Conservation (phyloP, 1,140 invertebrate genomes). For the Drosophila sproati region DNA sequence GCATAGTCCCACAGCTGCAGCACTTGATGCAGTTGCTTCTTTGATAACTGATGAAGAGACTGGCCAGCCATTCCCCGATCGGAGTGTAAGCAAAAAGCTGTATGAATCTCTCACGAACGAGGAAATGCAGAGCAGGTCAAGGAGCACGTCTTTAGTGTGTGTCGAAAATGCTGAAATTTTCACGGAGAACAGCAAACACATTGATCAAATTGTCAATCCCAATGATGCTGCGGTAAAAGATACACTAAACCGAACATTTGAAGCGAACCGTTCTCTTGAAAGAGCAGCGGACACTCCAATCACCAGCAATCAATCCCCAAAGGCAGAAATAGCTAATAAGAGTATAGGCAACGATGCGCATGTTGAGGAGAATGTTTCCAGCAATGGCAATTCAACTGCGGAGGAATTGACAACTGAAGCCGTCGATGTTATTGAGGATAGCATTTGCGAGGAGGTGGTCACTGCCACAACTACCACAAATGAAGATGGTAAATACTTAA, state of each 20-base stretch:
- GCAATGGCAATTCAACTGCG: background rate
- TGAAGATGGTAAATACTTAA: slow-evolving; percentile 21
- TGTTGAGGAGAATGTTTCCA: background rate
- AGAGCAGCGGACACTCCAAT: background rate
- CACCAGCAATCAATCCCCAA: background rate
- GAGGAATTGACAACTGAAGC: background rate
- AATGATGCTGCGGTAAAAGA: background rate
- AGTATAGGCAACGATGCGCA: background rate
- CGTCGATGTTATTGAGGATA: slow-evolving; percentile 37
- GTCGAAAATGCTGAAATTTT: background rate
- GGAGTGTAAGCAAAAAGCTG: background rate
- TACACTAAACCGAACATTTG: slow-evolving; percentile 13
- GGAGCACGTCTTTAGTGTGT: background rate
- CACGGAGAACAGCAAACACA: background rate
- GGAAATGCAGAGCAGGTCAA: background rate
- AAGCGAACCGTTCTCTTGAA: slow-evolving; percentile 12
- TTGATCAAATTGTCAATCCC: background rate
- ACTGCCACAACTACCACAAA: slow-evolving; percentile 22
- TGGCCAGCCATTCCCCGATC: background rate
- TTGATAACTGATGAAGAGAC: slow-evolving; percentile 13
- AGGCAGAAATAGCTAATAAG: background rate
- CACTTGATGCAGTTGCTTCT: background rate
- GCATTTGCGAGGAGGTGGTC: slow-evolving; percentile 36
- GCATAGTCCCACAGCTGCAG: background rate
- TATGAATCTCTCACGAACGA: background rate